Base-by-base conservation (phyloP, 2,113 vertebrate genomes). In the Taxidea taxus region DNA sequence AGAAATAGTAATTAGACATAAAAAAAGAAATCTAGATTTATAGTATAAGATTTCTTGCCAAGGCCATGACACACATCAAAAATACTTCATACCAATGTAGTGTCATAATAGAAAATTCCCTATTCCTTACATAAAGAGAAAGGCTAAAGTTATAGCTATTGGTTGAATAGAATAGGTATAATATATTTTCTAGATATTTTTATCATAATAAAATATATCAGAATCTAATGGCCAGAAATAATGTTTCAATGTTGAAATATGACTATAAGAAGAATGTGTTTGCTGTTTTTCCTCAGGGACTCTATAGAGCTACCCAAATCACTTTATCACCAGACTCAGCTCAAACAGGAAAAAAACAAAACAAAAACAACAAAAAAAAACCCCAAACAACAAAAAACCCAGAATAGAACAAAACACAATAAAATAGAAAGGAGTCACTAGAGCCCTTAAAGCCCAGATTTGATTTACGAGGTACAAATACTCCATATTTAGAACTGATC, bases 401-500 rank as follows among this genome's bases (percentile, higher is more conserved):
- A 68, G 34, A 78, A 78, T 8, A 51, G 75, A 78, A 78, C 39
- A 75, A 75, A 75, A 75, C 44, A 77, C 74, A 77, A 47, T 47
- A 77, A 77, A 47, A 77, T 47, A 83, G 11, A 56, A 25, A 66
- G 6, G 11, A 60, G 29, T 54, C 23, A 60, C 60, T 88, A 86
- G 44, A 72, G 37, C 3, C 4, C n/a, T 93, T 89, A 87, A 49
- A 95, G 62, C 42, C 49, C 80, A 77, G 72, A 77, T n/a, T 88
- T 97, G 70, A 97, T 47, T 95, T 84, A 93, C 87, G 87, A 86
- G 8, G 47, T 56, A 72, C 37, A 97, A 75, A 81, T 60, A 4
- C 37, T 95, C 58, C 58, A 18, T 10, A 77, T 94, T 97, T 94
- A 94, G 16, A 94, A 92, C 37, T 3, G 93, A 51, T 25, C 31